phyloP scores from a whole-genome alignment of 2,113 vertebrate genomes.

The Trematocara variabile region DNA sequence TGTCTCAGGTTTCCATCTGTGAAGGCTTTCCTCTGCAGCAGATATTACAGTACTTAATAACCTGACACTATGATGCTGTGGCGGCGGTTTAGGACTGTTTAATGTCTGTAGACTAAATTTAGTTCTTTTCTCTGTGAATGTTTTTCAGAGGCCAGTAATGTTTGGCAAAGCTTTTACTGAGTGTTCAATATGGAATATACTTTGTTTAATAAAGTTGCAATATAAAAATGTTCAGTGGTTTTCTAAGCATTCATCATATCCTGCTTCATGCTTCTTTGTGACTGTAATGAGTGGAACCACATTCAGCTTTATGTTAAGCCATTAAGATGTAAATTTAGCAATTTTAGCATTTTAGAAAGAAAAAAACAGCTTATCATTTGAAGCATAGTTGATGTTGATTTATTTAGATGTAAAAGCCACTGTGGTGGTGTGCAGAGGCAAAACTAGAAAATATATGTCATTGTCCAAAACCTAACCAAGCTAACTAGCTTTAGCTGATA shows the following conservation, averaged over 20 bases:
- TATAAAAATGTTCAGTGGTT: not conserved
- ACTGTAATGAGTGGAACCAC: not conserved
- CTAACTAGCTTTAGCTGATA: not conserved
- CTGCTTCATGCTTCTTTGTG: not conserved
- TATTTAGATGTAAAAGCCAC: not conserved
- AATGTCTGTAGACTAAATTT: not conserved
- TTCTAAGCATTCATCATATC: not conserved
- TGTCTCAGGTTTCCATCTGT: not conserved
- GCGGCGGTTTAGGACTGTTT: not conserved
- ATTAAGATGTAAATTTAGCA: not conserved
- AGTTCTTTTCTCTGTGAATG: not conserved
- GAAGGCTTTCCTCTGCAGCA: not conserved
- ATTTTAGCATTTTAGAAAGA: not conserved
- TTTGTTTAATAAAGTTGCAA: conserved; percentile 17
- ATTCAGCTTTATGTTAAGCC: not conserved
- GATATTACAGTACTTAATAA: not conserved
- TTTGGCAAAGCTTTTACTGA: not conserved
- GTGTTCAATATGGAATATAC: conserved; percentile 30
- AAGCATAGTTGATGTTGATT: not conserved
- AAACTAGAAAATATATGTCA: not conserved
- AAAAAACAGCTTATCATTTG: not conserved
- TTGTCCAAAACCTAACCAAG: not conserved
- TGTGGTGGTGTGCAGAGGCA: not conserved
- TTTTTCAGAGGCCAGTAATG: not conserved
- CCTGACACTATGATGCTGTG: not conserved